Conservation (phyloP, 1,140 invertebrate species). For the Latrodectus geometricus region DNA sequence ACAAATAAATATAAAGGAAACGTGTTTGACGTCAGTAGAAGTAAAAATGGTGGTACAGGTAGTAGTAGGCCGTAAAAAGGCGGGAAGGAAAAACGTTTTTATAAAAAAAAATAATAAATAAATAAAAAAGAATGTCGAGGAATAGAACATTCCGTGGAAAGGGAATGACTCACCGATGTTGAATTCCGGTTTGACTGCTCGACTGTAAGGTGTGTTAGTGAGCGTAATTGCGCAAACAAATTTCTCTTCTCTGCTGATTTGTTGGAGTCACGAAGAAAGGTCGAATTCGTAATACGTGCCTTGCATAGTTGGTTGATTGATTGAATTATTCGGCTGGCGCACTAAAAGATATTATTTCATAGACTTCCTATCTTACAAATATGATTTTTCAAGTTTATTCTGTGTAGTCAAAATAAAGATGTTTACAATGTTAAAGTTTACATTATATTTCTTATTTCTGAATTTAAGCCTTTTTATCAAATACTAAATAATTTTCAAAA, state of each 20-base stretch:
- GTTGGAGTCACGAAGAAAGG: background rate
- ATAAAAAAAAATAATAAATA: background rate
- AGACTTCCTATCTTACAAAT: too few species aligned
- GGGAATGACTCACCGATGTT: background rate
- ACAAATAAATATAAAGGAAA: background rate
- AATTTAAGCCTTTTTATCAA: too few species aligned
- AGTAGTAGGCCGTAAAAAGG: background rate
- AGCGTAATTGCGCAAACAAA: background rate
- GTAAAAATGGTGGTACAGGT: background rate
- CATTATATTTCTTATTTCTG: too few species aligned
- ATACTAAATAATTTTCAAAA: too few species aligned
- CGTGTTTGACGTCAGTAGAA: background rate
- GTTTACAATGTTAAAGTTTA: too few species aligned
- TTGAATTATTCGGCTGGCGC: too few species aligned
- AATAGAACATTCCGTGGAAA: background rate
- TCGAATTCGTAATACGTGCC: too few species aligned
- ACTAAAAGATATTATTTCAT: too few species aligned
- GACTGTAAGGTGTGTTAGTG: background rate
- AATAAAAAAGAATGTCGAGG: background rate
- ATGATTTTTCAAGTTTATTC: too few species aligned
- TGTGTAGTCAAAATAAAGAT: too few species aligned
- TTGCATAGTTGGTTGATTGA: too few species aligned
- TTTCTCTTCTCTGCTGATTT: background rate
- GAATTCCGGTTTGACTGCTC: background rate
- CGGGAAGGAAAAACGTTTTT: background rate